phyloP scores from a whole-genome alignment of 2,797 vertebrate genomes.

The Pangasius sanitwongsei region DNA sequence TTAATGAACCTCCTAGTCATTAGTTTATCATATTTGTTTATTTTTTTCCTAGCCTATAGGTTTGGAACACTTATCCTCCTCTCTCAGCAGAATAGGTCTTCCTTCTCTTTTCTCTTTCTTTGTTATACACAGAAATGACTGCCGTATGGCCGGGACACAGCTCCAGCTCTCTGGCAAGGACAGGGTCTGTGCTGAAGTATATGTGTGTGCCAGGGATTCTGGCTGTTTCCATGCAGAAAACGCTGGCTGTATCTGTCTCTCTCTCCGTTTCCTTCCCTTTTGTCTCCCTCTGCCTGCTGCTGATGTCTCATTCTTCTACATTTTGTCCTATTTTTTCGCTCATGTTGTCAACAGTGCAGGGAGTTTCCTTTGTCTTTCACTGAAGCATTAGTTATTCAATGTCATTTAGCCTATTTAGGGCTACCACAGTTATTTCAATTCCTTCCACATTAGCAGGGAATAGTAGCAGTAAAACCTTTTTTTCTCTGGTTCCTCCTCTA shows the following conservation, averaged over 20 bases:
- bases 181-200: conserved; percentile 6
- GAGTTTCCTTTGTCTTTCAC: conserved; percentile 1
- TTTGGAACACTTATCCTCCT: not conserved
- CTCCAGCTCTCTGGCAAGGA: conserved; percentile 8
- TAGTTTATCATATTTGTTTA: not conserved
- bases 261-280: not conserved
- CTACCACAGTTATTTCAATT: not conserved
- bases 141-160: conserved; percentile 19
- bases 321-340: not conserved
- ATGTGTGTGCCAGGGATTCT: conserved; percentile 42
- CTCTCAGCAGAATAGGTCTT: not conserved
- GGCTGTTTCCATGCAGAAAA: conserved; percentile 52
- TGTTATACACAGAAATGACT: conserved; percentile 41
- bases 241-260: conserved; percentile 13
- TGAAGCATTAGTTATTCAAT: not conserved
- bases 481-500: conserved; percentile 5
- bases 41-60: not conserved
- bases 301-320: not conserved
- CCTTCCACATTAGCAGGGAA: not conserved
- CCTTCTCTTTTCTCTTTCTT: conserved; percentile 3
- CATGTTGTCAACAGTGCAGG: not conserved
- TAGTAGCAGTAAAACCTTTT: not conserved
- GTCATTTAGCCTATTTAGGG: not conserved
- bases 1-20: not conserved
- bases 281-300: conserved; percentile 30